phyloP scores from a whole-genome alignment of 2,797 vertebrate genomes.

The Amblyraja radiata region DNA sequence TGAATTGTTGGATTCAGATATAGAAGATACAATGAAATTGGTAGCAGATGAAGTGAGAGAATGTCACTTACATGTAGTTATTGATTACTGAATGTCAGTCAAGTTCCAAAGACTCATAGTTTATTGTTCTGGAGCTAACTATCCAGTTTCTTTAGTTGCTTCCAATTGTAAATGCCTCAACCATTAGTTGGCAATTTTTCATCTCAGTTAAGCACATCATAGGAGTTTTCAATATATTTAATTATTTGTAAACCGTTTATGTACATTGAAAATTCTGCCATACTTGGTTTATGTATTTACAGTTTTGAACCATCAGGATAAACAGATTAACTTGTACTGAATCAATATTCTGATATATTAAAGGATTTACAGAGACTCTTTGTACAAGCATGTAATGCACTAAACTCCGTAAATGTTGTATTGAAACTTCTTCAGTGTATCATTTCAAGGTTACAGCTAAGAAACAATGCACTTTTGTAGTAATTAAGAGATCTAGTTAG shows the following conservation, averaged over 20 bases:
- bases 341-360: constrained; percentile 20
- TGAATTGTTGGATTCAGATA: not conserved
- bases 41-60: not conserved
- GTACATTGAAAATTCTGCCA: constrained; percentile 7
- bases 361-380: constrained; percentile 22
- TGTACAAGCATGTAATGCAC: constrained; percentile 32
- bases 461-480: not conserved
- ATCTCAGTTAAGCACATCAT: not conserved
- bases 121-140: constrained; percentile 44
- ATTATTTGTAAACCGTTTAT: constrained; percentile 28
- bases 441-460: constrained; percentile 2
- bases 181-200: not conserved
- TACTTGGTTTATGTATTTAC: constrained; percentile 12
- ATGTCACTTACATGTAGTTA: constrained; percentile 33
- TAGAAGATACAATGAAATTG: not conserved
- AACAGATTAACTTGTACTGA: constrained; percentile 5
- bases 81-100: constrained; percentile 46
- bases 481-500: not conserved
- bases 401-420: constrained; percentile 25
- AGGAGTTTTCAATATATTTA: not conserved
- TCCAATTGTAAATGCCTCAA: constrained; percentile 12
- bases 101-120: constrained; percentile 66
- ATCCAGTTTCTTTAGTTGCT: constrained; percentile 36
- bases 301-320: constrained; percentile 26
- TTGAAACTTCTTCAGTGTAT: not conserved